These are phyloP conservation scores for Lophius americanus DNA, from an alignment of 2,797 vertebrate species.

Conservation along the genomic window DNA sequence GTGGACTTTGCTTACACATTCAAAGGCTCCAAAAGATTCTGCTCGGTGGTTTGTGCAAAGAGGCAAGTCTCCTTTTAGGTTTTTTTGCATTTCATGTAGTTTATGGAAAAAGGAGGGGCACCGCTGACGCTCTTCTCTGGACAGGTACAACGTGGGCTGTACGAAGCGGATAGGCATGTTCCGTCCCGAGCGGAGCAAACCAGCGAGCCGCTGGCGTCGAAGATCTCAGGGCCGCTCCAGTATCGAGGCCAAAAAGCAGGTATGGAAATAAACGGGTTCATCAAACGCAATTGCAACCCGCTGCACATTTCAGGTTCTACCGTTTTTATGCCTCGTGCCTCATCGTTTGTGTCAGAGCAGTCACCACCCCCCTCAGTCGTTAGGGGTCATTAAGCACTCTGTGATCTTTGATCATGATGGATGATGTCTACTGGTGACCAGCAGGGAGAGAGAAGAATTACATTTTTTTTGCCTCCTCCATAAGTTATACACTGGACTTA, in stretches of 20 bases:
- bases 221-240: conserved; percentile 79
- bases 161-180: conserved; percentile 94
- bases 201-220: conserved; percentile 82
- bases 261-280: conserved; percentile 46
- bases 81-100: neutral
- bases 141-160: conserved; percentile 96
- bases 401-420: conserved; percentile 16
- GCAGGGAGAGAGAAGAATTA: conserved; percentile 1
- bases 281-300: conserved; percentile 24
- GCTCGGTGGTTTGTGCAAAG: conserved; percentile 97
- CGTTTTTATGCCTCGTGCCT: conserved; percentile 41
- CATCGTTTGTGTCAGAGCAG: conserved; percentile 25
- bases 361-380: conserved; percentile 39
- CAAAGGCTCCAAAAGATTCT: conserved; percentile 96
- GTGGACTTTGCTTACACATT: conserved; percentile 97
- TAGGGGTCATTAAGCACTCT: conserved; percentile 44
- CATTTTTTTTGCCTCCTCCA: conserved; percentile 37
- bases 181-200: conserved; percentile 90
- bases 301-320: conserved; percentile 34
- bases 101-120: neutral
- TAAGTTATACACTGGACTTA: conserved; percentile 6
- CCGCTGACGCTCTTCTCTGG: neutral
- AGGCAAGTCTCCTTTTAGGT: conserved; percentile 77
- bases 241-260: conserved; percentile 92
- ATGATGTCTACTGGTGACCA: conserved; percentile 37